These are phyloP conservation scores for Oligia strigilis DNA, from an alignment of 2,888 invertebrate genomes.

Conservation along the genomic window DNA sequence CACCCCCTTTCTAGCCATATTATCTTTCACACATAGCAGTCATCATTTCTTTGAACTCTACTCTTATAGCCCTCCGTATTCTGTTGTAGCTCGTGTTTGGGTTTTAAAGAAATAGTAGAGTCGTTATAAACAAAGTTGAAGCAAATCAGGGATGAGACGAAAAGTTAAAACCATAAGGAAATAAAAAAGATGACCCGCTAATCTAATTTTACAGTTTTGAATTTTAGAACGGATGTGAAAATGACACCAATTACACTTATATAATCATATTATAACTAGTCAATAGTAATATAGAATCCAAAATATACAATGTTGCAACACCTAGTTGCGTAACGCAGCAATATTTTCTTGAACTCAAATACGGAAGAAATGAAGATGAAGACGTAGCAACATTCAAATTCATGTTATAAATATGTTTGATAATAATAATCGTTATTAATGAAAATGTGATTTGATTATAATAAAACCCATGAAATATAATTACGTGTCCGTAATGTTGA, in stretches of 20 bases:
- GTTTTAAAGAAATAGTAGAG: background rate
- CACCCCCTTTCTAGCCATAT: background rate
- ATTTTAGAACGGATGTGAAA: background rate
- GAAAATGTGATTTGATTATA: slow-evolving; percentile 31
- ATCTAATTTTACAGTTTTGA: background rate
- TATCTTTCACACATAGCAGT: background rate
- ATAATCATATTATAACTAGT: slow-evolving; percentile 18
- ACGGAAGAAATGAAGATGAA: slow-evolving; percentile 51
- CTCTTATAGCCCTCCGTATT: background rate
- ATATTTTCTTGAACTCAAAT: slow-evolving; percentile 27
- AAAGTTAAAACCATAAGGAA: background rate
- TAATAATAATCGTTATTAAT: slow-evolving; percentile 30
- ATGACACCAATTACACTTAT: slow-evolving; percentile 5
- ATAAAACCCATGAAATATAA: slow-evolving; percentile 27
- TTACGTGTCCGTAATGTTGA: background rate
- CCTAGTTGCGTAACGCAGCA: slow-evolving; percentile 34
- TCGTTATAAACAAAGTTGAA: background rate
- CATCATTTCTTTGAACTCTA: background rate
- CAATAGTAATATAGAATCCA: slow-evolving; percentile 7
- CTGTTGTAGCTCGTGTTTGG: too few species aligned
- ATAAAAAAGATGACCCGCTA: background rate
- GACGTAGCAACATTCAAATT: slow-evolving; percentile 38
- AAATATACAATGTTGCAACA: slow-evolving; percentile 34
- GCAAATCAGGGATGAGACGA: background rate
- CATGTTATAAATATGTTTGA: slow-evolving; percentile 21